A percentile compares a stretch with the other conserved stretches of the same genome.
Conservation (phyloP, 2,113 vertebrate genomes). For the Plectropomus leopardus region DNA sequence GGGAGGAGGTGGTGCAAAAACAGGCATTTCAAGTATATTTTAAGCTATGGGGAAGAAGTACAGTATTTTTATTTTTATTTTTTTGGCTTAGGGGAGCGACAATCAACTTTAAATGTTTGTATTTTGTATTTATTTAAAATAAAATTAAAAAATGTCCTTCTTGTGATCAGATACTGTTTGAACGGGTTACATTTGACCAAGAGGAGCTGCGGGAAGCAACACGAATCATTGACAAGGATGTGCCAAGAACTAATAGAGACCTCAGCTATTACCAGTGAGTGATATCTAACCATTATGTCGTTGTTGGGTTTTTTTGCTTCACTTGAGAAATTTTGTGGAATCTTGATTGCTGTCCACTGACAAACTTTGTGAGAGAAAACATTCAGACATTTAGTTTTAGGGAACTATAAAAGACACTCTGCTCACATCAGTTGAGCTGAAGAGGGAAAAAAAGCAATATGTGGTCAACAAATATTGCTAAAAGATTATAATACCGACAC, state of each 20-base stretch:
- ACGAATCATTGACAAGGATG: conserved; percentile 87
- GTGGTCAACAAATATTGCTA: neutral
- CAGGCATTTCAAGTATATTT: too few species aligned
- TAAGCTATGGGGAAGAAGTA: too few species aligned
- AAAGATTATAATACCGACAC: neutral
- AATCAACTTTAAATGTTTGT: too few species aligned
- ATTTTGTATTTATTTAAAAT: too few species aligned
- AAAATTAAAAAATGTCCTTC: neutral
- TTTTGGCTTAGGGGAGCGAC: too few species aligned
- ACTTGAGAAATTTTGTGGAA: neutral
- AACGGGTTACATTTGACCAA: conserved; percentile 79
- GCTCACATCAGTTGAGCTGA: neutral
- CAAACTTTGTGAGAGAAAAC: neutral
- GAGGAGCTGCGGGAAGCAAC: conserved; percentile 84
- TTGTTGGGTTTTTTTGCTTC: neutral
- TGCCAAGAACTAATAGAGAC: conserved; percentile 85
- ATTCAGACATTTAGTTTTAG: conserved; percentile 1
- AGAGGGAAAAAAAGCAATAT: neutral
- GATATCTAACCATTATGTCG: neutral
- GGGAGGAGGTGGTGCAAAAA: too few species aligned
- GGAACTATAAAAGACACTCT: neutral
- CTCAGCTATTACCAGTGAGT: conserved; percentile 86
- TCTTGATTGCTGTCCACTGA: neutral
- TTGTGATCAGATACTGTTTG: conserved; percentile 79
- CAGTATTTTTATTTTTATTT: too few species aligned